These are phyloP conservation scores for Coryphaenoides rupestris DNA, from an alignment of 2,113 vertebrate genomes.

Conservation along the genomic window DNA sequence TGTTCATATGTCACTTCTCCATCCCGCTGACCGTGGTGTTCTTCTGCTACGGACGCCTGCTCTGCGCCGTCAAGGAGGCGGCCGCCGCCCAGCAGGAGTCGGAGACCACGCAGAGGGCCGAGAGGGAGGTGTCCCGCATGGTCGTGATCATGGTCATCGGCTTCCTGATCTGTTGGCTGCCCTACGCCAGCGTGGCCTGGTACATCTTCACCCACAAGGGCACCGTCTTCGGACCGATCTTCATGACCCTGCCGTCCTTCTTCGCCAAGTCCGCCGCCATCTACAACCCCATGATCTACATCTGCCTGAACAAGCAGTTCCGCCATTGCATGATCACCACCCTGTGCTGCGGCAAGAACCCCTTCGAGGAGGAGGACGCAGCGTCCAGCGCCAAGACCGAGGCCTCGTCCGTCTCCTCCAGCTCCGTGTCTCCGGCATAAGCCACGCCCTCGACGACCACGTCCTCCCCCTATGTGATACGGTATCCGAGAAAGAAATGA, in stretches of 20 bases:
- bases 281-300: slow-evolving; percentile 97
- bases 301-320: slow-evolving; percentile 98
- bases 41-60: slow-evolving; percentile 95
- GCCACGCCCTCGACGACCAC: slow-evolving; percentile 4
- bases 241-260: slow-evolving; percentile 94
- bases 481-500: slow-evolving; percentile 60
- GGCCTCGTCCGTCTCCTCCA: slow-evolving; percentile 86
- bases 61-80: slow-evolving; percentile 95
- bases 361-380: slow-evolving; percentile 84
- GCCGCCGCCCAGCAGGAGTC: slow-evolving; percentile 96
- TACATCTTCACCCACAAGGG: slow-evolving; percentile 93
- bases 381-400: slow-evolving; percentile 89
- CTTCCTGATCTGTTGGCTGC: slow-evolving; percentile 87
- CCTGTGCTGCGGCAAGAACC: slow-evolving; percentile 94
- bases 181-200: slow-evolving; percentile 85
- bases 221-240: slow-evolving; percentile 84
- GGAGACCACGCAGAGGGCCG: slow-evolving; percentile 95
- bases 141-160: slow-evolving; percentile 88
- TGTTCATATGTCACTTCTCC: slow-evolving; percentile 87
- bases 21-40: slow-evolving; percentile 75
- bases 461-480: slow-evolving; percentile 31
- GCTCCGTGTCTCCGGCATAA: slow-evolving; percentile 93
- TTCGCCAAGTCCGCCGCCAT: slow-evolving; percentile 88
- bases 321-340: slow-evolving; percentile 97
- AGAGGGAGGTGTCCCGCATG: slow-evolving; percentile 96